Evolutionary conservation across 2,113 vertebrate genomes (phyloP).

Genomic region (Galemys pyrenaicus): DNA sequence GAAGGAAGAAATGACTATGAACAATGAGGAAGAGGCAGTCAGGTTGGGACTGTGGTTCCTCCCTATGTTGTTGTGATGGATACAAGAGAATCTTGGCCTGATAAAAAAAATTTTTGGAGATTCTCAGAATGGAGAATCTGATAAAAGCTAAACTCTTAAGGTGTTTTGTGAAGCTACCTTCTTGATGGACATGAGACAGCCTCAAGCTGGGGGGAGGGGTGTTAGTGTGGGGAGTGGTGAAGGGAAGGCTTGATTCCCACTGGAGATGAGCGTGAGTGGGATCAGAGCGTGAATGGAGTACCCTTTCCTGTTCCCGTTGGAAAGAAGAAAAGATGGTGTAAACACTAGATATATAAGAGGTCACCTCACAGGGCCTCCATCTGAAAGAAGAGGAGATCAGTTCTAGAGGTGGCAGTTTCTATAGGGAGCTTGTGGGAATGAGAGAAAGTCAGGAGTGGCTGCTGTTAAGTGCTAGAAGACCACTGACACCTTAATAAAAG

Average conservation of each 20-base stretch:
- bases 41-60: neutral
- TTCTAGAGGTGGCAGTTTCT: neutral
- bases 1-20: fast-evolving
- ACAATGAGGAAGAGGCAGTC: neutral
- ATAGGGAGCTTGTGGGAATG: neutral
- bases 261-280: neutral
- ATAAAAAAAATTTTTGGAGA: neutral
- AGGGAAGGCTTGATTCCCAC: neutral
- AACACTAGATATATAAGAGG: neutral
- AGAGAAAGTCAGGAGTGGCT: neutral
- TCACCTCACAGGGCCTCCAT: neutral
- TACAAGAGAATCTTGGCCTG: neutral
- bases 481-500: neutral
- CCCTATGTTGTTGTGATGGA: neutral
- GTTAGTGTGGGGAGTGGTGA: too few species aligned
- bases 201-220: neutral
- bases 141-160: neutral
- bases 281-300: neutral
- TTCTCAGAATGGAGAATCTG: neutral
- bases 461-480: neutral
- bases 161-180: neutral
- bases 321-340: neutral
- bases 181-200: neutral
- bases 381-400: neutral
- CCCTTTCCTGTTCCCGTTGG: neutral